Evolutionary conservation across 2,113 vertebrate species (phyloP), one percentile per base, ranked within the genome.

Genomic region (Chloebia gouldiae): DNA sequence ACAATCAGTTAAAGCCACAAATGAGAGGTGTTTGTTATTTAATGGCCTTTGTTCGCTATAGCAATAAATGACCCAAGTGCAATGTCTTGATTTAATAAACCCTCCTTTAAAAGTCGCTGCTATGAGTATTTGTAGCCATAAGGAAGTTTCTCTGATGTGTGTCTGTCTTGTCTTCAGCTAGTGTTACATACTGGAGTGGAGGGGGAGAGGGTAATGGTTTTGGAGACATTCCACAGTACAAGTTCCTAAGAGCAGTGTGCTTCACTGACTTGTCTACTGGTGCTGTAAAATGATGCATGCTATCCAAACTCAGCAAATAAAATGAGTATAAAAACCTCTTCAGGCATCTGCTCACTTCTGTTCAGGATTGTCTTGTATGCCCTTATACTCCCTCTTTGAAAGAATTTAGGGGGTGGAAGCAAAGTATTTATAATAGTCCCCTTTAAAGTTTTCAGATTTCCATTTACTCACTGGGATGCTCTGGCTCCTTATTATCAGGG

Each of bases 41-140:
- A 96, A 96, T 95, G 94, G 96, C 97, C 97, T 98, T 98, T 92
- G 97, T 98, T 98, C 23, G 75, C 95, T 97, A 86, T 96, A 98
- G 98, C 98, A 98, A 98, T 98, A 98, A 97, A 97, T 96, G 96
- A 98, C 92, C 92, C 95, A 98, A 98, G 98, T 98, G 98, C 98
- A 98, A 98, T 98, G 97, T 97, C 97, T 96, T 97, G 91, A 97
- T 95, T 97, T 96, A 97, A 96, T 96, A 96, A 94, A 82, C 91
- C 68, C 85, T 97, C 80, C 91, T 97, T 93, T 93, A 82, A 96
- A 97, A 97, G 92, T 93, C 57, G 97, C 98, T 98, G 97, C 98
- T 98, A 97, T 96, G 95, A 96, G 93, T 97, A 81, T 92, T 97
- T 97, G 92, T 96, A 98, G 96, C 96, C 95, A 76, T 96, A 90